phyloP scores from a whole-genome alignment of 2,797 vertebrate genomes.

The Crenuchus spilurus region DNA sequence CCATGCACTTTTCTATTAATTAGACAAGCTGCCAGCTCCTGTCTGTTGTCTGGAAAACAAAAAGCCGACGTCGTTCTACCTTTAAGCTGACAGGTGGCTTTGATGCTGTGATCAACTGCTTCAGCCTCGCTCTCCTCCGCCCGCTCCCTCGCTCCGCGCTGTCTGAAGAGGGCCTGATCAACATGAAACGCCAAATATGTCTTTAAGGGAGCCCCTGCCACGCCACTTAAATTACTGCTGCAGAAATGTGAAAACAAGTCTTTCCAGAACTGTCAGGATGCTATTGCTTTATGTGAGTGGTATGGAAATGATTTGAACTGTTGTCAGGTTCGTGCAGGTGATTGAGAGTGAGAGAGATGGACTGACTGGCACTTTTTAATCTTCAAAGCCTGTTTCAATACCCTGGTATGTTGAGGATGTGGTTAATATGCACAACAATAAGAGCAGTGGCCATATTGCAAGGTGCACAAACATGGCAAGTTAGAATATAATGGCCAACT shows the following conservation, averaged over 20 bases:
- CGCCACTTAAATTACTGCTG: slow-evolving; percentile 59
- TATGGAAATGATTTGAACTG: slow-evolving; percentile 46
- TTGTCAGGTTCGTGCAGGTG: slow-evolving; percentile 34
- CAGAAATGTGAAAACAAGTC: slow-evolving; percentile 60
- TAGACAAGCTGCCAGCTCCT: slow-evolving; percentile 68
- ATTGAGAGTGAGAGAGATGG: slow-evolving; percentile 19
- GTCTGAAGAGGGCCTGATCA: slow-evolving; percentile 64
- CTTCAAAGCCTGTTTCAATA: slow-evolving; percentile 35
- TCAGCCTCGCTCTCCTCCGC: slow-evolving; percentile 35
- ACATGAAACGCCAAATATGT: slow-evolving; percentile 63
- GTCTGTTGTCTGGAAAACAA: slow-evolving; percentile 67
- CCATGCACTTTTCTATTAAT: slow-evolving; percentile 64
- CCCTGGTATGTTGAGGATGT: background rate
- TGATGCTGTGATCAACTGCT: slow-evolving; percentile 64
- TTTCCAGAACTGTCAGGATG: slow-evolving; percentile 50
- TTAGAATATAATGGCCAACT: slow-evolving; percentile 50
- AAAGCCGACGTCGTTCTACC: slow-evolving; percentile 67
- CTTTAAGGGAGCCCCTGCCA: slow-evolving; percentile 64
- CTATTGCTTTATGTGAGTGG: slow-evolving; percentile 27
- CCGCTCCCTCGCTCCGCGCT: slow-evolving; percentile 37
- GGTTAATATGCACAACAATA: slow-evolving; percentile 7
- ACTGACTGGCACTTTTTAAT: slow-evolving; percentile 23
- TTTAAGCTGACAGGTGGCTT: slow-evolving; percentile 71
- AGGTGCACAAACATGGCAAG: too few species aligned
- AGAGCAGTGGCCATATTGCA: slow-evolving; percentile 23